These are phyloP conservation scores for Lampris incognitus DNA, from an alignment of 2,113 vertebrate species.

Conservation along the genomic window DNA sequence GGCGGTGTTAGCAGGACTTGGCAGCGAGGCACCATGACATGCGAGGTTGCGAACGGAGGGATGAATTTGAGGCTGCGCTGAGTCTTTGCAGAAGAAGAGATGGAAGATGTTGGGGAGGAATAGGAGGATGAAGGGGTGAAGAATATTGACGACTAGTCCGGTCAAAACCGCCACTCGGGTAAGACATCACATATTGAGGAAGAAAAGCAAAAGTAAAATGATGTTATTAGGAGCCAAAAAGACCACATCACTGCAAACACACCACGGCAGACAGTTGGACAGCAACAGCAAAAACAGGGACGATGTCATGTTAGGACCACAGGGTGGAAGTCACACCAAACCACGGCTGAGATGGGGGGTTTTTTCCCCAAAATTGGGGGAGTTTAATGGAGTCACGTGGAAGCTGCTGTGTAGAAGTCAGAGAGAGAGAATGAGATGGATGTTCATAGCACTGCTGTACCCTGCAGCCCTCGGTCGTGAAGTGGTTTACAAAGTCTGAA, in stretches of 20 bases:
- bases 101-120: constrained; percentile 21
- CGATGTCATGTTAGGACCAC: constrained; percentile 53
- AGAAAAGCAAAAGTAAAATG: constrained; percentile 52
- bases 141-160: constrained; percentile 70
- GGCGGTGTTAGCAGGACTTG: constrained; percentile 69
- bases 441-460: constrained; percentile 7
- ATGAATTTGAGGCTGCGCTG: constrained; percentile 32
- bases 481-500: too few species aligned
- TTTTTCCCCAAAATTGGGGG: constrained; percentile 11
- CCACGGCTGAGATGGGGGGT: constrained; percentile 53
- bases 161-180: constrained; percentile 71
- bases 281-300: constrained; percentile 60
- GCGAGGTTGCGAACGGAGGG: constrained; percentile 84
- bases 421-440: constrained; percentile 35
- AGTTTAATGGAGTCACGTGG: not conserved
- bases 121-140: constrained; percentile 14
- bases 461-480: constrained; percentile 2
- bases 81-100: constrained; percentile 16
- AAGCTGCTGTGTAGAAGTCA: constrained; percentile 13
- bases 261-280: constrained; percentile 66
- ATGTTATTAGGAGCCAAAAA: constrained; percentile 68
- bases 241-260: constrained; percentile 82
- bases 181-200: constrained; percentile 72
- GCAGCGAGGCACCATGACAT: constrained; percentile 85
- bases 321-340: constrained; percentile 50